Base-by-base conservation (phyloP, 2,113 vertebrate species). In the Opisthocomus hoazin region DNA sequence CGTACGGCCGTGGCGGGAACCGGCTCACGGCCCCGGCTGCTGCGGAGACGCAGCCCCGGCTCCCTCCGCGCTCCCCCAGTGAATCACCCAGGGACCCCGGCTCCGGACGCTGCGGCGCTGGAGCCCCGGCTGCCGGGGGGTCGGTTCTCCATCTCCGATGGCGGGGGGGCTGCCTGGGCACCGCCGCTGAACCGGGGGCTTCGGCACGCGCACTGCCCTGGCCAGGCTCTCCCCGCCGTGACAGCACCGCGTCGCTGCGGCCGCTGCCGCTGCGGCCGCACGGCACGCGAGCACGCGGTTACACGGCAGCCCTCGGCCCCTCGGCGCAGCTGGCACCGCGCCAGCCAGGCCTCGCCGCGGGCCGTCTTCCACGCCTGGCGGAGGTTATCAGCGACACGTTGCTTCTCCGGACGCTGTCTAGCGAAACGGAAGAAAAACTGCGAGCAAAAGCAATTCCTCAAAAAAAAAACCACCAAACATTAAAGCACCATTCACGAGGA, bases 161-260 rank as follows among this genome's bases (percentile, higher is more conserved):
- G 46, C 24, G 6, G 6, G 13, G 11, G 15, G 30, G 57, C 45
- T 78, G 78, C 65, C 6, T 1, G 18, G 12, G 45, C 53, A 34
- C 61, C 5, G 6, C 77, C 48, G 71, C 48, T 3, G 5, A 45
- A 0, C 24, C 0, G 4, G 63, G 46, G 53, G 60, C 58, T 48
- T 22, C 15, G 3, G 71, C 37, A 7, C 12, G 7, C 2, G 1
- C 5, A 2, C 3, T 30, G 12, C 71, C 16, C 7, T 11, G n/a
- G n/a, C 6, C 68, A 24, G 64, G 54, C 3, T 46, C 32, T 23
- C 3, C 0, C 4, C 37, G 45, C 22, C 1, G 84, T 8, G 0
- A n/a, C n/a, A 56, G 73, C 10, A 0, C 48, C 1, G 32, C 37
- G 5, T 57, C 12, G 0, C 57, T 0, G 27, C 1, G 0, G 57